Percentiles rank a stretch among this genome's conserved stretches.
These are phyloP conservation scores for Eretmochelys imbricata DNA, from an alignment of 2,113 vertebrate genomes.

Conservation along the genomic window DNA sequence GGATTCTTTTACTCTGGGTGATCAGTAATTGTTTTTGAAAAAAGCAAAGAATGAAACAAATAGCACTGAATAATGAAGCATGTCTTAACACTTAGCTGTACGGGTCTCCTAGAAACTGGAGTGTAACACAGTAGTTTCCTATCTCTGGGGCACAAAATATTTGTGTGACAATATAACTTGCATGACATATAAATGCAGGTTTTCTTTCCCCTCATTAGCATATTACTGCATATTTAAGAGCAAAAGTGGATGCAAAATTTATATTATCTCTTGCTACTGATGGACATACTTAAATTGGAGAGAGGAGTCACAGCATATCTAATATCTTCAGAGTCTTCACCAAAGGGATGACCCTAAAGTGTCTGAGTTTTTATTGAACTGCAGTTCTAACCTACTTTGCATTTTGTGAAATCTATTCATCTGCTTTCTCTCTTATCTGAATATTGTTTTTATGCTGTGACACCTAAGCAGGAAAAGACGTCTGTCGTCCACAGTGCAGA, in stretches of 20 bases:
- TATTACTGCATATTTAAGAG: fast-evolving
- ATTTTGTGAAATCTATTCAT: fast-evolving
- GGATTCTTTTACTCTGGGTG: not conserved
- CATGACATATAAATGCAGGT: fast-evolving
- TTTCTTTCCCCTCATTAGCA: fast-evolving
- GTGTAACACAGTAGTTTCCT: fast-evolving
- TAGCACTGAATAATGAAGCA: fast-evolving
- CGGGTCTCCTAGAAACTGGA: not conserved
- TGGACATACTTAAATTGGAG: fast-evolving
- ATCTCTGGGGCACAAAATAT: fast-evolving
- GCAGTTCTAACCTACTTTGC: not conserved
- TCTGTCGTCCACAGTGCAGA: fast-evolving
- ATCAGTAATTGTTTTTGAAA: fast-evolving
- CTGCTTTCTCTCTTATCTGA: not conserved
- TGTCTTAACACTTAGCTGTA: fast-evolving
- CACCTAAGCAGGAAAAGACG: fast-evolving
- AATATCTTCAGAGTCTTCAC: fast-evolving
- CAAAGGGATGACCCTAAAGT: fast-evolving
- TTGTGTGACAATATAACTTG: no score
- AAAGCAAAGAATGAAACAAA: not conserved
- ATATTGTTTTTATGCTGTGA: fast-evolving
- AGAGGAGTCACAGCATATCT: fast-evolving
- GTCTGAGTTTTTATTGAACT: fast-evolving
- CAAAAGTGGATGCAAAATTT: fast-evolving
- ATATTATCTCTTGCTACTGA: not conserved